Conservation (phyloP, 1,140 invertebrate genomes). For the Cydia strobilella region DNA sequence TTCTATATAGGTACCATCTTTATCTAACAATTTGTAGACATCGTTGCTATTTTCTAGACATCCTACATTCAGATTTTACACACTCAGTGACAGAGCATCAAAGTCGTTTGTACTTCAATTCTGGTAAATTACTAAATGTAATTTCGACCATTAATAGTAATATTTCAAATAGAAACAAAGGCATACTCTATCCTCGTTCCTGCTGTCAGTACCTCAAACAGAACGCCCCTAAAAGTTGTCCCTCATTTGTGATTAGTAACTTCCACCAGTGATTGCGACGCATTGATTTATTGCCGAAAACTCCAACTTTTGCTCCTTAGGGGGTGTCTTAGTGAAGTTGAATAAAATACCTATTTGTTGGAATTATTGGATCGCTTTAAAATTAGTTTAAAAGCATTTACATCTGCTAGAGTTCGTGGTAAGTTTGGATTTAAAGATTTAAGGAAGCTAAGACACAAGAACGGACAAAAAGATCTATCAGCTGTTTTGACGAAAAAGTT, state of each 20-base stretch:
- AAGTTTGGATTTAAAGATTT: background rate
- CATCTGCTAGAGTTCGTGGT: background rate
- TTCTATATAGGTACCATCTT: too few relatives aligned
- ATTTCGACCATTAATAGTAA: background rate
- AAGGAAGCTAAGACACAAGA: too few relatives aligned
- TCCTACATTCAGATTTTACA: too few relatives aligned
- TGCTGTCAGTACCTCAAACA: background rate
- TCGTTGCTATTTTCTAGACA: too few relatives aligned
- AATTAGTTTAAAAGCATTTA: background rate
- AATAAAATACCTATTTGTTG: slow-evolving; percentile 11
- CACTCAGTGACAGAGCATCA: too few relatives aligned
- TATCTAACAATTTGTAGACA: too few relatives aligned
- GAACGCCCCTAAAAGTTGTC: slow-evolving; percentile 10
- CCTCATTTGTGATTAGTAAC: slow-evolving; percentile 16
- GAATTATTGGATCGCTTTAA: slow-evolving; percentile 1
- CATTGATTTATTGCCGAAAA: slow-evolving; percentile 15
- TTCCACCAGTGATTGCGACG: background rate
- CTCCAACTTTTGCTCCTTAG: background rate
- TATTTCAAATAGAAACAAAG: background rate
- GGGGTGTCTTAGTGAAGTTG: background rate
- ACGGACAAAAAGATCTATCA: too few relatives aligned
- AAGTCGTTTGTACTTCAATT: too few relatives aligned
- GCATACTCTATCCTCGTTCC: background rate
- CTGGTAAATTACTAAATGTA: background rate
- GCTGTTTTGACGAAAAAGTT: too few relatives aligned